phyloP scores from a whole-genome alignment of 2,797 vertebrate genomes.

The Geotrypetes seraphini region DNA sequence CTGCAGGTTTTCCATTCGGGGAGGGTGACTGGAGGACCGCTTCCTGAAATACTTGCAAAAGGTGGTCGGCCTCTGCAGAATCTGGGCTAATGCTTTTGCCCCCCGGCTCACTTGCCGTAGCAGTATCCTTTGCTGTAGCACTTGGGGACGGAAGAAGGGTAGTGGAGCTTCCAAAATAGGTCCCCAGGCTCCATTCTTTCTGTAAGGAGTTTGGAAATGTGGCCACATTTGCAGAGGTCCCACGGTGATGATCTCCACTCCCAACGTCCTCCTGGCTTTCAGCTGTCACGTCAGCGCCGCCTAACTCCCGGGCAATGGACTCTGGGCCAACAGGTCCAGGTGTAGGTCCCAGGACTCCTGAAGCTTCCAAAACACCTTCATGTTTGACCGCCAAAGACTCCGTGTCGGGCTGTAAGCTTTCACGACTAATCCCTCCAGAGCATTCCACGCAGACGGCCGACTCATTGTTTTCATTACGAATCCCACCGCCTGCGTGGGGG shows the following conservation, averaged over 20 bases:
- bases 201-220: neutral
- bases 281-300: constrained; percentile 8
- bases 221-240: neutral
- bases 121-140: neutral
- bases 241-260: constrained; percentile 63
- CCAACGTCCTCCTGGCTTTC: constrained; percentile 62
- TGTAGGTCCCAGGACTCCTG: constrained; percentile 16
- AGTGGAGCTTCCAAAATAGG: neutral
- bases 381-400: neutral
- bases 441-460: constrained; percentile 36
- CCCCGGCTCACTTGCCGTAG: constrained; percentile 1
- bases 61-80: constrained; percentile 53
- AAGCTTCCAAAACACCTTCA: constrained; percentile 21
- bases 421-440: neutral
- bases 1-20: neutral
- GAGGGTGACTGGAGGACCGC: neutral
- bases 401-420: neutral
- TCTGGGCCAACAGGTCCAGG: constrained; percentile 19
- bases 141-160: neutral
- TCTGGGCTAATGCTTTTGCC: constrained; percentile 37
- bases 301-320: constrained; percentile 25
- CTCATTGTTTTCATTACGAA: constrained; percentile 21
- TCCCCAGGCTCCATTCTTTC: neutral
- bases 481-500: constrained; percentile 9
- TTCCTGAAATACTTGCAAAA: constrained; percentile 29